A percentile compares a stretch with the other conserved stretches of the same genome.
phyloP scores from a whole-genome alignment of 2,797 vertebrate genomes.

The Crenuchus spilurus region DNA sequence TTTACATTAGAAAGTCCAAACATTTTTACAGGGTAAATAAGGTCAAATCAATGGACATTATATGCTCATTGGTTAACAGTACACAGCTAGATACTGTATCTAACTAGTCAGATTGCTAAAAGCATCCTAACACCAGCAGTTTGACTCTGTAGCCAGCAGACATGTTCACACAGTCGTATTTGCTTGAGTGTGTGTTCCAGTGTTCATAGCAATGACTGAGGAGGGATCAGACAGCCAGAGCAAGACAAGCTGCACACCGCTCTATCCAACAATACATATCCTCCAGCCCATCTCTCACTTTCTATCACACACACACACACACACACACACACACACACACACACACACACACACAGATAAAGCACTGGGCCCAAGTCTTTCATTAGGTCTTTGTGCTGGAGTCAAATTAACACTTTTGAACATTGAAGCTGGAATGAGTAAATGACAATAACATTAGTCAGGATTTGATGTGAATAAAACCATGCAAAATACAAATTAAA shows the following conservation, averaged over 20 bases:
- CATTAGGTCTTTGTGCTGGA: not conserved
- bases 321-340: not conserved
- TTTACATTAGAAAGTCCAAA: too few species aligned
- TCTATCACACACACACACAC: not conserved
- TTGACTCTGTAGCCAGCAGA: not conserved
- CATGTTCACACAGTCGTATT: constrained; percentile 12
- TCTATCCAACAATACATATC: constrained; percentile 16
- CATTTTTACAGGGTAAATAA: too few species aligned
- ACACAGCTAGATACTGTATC: not conserved
- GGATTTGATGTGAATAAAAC: not conserved
- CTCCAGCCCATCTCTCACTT: constrained; percentile 19
- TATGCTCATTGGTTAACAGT: not conserved
- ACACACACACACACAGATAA: constrained; percentile 1
- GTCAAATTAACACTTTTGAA: not conserved
- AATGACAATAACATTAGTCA: not conserved
- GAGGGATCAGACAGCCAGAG: constrained; percentile 19
- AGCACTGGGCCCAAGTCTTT: not conserved
- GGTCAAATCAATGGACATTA: too few species aligned
- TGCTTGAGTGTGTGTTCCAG: not conserved
- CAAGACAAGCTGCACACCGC: constrained; percentile 9
- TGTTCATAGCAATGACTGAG: constrained; percentile 2
- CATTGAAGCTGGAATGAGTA: not conserved
- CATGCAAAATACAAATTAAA: too few species aligned
- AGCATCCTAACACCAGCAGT: not conserved
- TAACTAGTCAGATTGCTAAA: not conserved